Evolutionary conservation across 2,797 vertebrate genomes (phyloP).

Genomic region (Spea hammondii): DNA sequence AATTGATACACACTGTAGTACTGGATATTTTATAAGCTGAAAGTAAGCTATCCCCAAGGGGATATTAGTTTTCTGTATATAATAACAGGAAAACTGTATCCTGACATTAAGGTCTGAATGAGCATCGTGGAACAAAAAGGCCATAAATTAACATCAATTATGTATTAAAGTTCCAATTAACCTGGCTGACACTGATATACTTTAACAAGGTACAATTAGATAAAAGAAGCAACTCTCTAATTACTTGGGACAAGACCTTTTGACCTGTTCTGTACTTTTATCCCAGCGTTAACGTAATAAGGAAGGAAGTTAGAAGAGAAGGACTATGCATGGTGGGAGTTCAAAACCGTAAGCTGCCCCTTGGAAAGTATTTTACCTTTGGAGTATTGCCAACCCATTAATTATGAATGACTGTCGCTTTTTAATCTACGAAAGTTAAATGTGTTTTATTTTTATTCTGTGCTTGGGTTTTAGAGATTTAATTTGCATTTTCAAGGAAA

Average conservation of each 20-base stretch:
- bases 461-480: not conserved
- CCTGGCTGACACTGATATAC: conserved; percentile 80
- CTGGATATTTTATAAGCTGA: conserved; percentile 61
- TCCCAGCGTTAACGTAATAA: conserved; percentile 70
- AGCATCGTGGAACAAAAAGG: conserved; percentile 74
- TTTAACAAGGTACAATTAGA: conserved; percentile 78
- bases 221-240: conserved; percentile 80
- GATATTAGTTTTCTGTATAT: conserved; percentile 75
- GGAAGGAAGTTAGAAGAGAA: conserved; percentile 66
- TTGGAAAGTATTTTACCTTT: conserved; percentile 56
- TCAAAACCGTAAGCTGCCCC: conserved; percentile 56
- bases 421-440: conserved; percentile 58
- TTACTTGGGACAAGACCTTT: conserved; percentile 76
- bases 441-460: conserved; percentile 23
- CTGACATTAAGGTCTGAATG: conserved; percentile 70
- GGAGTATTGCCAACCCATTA: conserved; percentile 56
- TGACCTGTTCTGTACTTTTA: conserved; percentile 76
- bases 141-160: conserved; percentile 84
- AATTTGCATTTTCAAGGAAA: not conserved
- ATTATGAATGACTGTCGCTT: conserved; percentile 58
- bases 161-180: conserved; percentile 83
- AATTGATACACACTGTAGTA: conserved; percentile 57
- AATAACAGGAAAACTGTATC: conserved; percentile 78
- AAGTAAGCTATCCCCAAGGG: conserved; percentile 61
- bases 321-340: conserved; percentile 57